phyloP scores from a whole-genome alignment of 2,113 vertebrate species.

The Rutilus rutilus region DNA sequence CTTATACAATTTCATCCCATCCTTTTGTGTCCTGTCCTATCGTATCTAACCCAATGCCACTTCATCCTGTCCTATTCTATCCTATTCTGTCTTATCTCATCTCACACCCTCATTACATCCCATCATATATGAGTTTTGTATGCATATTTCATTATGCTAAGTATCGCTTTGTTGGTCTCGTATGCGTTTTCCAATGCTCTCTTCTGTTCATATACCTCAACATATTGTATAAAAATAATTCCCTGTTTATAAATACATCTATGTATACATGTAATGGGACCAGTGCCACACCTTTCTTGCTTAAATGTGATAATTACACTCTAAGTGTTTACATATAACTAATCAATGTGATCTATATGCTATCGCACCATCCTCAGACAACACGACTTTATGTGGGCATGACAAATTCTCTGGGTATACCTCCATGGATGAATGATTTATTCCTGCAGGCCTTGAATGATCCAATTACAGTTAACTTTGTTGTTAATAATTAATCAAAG shows the following conservation, averaged over 20 bases:
- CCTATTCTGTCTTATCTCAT: neutral
- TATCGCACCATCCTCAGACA: slow-evolving; percentile 11
- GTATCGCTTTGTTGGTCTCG: neutral
- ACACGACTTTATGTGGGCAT: slow-evolving; percentile 44
- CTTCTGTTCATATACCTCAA: neutral
- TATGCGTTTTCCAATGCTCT: neutral
- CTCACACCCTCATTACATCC: neutral
- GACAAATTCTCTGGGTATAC: slow-evolving; percentile 38
- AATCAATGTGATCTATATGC: slow-evolving; percentile 23
- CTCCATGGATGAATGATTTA: slow-evolving; percentile 26
- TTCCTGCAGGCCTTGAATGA: slow-evolving; percentile 57
- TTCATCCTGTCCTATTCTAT: neutral
- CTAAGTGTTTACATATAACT: slow-evolving; percentile 8
- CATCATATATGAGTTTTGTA: neutral
- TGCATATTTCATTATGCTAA: neutral
- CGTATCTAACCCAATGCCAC: neutral
- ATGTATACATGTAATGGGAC: slow-evolving; percentile 13
- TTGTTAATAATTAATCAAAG: slow-evolving; percentile 69
- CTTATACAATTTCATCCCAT: neutral
- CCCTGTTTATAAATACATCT: slow-evolving; percentile 57
- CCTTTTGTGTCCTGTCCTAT: neutral
- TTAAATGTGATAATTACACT: slow-evolving; percentile 9
- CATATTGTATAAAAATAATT: neutral
- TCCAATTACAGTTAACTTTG: slow-evolving; percentile 65
- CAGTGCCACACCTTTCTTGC: neutral